Evolutionary conservation across 2,888 invertebrate genomes (phyloP).

Genomic region (Platerodrilus igneus): DNA sequence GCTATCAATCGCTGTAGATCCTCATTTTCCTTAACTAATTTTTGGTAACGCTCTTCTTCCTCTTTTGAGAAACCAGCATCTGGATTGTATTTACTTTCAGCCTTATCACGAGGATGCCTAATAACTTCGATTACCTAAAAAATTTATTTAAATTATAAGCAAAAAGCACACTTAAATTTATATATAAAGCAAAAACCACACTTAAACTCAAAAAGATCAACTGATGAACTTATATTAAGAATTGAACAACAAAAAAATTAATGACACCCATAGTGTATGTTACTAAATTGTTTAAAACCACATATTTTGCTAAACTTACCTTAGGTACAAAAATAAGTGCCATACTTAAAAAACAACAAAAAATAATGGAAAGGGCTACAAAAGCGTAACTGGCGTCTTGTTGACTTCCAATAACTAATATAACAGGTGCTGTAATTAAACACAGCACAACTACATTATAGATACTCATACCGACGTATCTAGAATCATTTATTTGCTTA

Average conservation of each 20-base stretch:
- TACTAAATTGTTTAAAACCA: too few relatives aligned
- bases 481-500: slow-evolving; percentile 95
- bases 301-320: slow-evolving; percentile 54
- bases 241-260: too few relatives aligned
- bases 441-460: slow-evolving; percentile 98
- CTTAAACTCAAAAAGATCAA: too few relatives aligned
- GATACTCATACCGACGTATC: slow-evolving; percentile 98
- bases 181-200: not conserved
- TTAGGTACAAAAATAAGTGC: slow-evolving; percentile 98
- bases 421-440: slow-evolving; percentile 95
- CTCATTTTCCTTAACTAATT: slow-evolving; percentile 90
- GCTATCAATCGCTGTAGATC: slow-evolving; percentile 92
- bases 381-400: slow-evolving; percentile 98
- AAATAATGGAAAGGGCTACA: slow-evolving; percentile 91
- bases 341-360: slow-evolving; percentile 98
- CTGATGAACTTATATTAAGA: too few relatives aligned
- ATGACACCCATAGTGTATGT: too few relatives aligned
- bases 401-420: slow-evolving; percentile 94
- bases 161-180: not conserved
- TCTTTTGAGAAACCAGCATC: slow-evolving; percentile 79
- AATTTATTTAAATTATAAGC: not conserved
- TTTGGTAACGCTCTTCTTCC: slow-evolving; percentile 92
- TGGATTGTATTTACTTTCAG: slow-evolving; percentile 82
- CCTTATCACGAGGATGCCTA: slow-evolving; percentile 81
- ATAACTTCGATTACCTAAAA: slow-evolving; percentile 81